Base-by-base conservation (phyloP, 2,797 vertebrate genomes). In the Anguilla megastoma region DNA sequence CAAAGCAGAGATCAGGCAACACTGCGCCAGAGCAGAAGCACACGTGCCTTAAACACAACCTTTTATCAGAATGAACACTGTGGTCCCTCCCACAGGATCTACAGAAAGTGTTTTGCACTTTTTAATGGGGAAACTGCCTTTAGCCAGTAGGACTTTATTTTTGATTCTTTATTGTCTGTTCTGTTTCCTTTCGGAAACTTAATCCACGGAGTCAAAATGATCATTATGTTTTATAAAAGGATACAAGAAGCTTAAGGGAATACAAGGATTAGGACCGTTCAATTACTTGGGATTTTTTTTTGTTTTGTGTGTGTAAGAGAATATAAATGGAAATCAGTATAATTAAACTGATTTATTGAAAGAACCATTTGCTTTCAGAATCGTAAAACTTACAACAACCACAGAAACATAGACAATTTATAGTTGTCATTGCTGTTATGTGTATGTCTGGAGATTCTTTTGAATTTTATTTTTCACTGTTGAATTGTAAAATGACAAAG, bases 41-140 rank as follows among this genome's bases (percentile, higher is more conserved):
- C 30, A 87, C 58, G 92, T 94, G 94, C 92, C 92, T 95, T 94
- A 89, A 87, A 84, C 45, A 76, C 80, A 30, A 92, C 92, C 58
- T 90, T 18, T 85, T 89, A n/a, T 88, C 88, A 33, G 84, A 84
- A 58, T 88, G 60, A 85, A 91, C 90, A 91, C 91, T 92, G 93
- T 91, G 91, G 91, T 88, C 94, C 94, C 92, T 85, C 84, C 16
- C 8, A n/a, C 63, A 86, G 93, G 71, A 71, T 71, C 41, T 30
- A 87, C 74, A 14, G 1, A 48, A n/a, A 86, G 71, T 27, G 48
- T 83, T 89, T 91, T 92, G 89, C 92, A 93, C 86, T 79, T 91
- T 45, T 87, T 18, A 91, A 88, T 82, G 87, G 89, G 74, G 50
- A 74, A 86, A 56, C 71, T 71, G 85, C 45, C 76, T 90, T 83